Percentiles rank a stretch among this genome's conserved stretches.
phyloP scores from a whole-genome alignment of 53 echinoderm and acorn worm genomes.

The Temnopleurus reevesii region DNA sequence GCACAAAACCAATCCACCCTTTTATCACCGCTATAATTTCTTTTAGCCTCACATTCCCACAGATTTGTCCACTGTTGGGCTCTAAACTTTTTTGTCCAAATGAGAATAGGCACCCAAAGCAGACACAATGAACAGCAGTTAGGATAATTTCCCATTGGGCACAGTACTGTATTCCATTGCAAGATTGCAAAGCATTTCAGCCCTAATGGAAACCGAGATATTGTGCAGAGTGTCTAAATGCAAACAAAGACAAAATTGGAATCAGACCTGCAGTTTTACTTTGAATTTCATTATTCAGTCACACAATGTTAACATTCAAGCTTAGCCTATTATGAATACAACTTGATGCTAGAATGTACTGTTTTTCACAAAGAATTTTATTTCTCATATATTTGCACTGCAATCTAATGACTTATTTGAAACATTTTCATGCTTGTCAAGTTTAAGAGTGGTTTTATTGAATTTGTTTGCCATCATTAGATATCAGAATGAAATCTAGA shows the following conservation, averaged over 20 bases:
- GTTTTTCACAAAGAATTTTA: too few species aligned
- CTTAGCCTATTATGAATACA: too few species aligned
- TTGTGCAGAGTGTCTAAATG: not conserved
- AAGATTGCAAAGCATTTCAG: not conserved
- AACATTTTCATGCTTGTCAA: too few species aligned
- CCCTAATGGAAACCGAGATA: not conserved
- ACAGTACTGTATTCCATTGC: not conserved
- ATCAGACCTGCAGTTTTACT: not conserved
- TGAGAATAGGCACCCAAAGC: constrained; percentile 23
- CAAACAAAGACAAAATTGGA: constrained; percentile 3
- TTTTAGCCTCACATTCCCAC: not conserved
- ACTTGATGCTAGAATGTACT: too few species aligned
- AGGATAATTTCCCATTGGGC: constrained; percentile 40
- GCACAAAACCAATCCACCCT: not conserved
- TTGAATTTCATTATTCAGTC: too few species aligned
- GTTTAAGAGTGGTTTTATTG: too few species aligned
- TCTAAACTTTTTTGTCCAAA: constrained; percentile 11
- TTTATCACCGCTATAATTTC: constrained; percentile 14
- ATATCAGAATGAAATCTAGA: too few species aligned
- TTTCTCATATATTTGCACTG: too few species aligned
- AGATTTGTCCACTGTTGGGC: not conserved
- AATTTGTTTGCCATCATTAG: too few species aligned
- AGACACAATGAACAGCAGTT: constrained; percentile 21
- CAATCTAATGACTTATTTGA: too few species aligned
- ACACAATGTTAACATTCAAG: too few species aligned